Percentiles rank a stretch among this genome's conserved stretches.
These are phyloP conservation scores for Siphlonurus alternatus DNA, from an alignment of 2,888 invertebrate species.

Conservation along the genomic window DNA sequence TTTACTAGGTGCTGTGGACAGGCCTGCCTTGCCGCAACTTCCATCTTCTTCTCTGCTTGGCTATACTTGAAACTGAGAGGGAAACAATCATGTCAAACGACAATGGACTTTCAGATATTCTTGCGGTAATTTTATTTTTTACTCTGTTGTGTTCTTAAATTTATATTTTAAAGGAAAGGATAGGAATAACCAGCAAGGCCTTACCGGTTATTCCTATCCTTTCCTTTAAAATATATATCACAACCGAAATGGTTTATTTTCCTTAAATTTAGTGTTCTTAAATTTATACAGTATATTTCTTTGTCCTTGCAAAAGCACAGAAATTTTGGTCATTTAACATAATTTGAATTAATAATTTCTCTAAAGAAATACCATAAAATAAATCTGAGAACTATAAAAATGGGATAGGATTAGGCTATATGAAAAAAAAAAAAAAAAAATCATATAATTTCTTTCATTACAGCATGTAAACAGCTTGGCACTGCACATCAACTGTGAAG, in stretches of 20 bases:
- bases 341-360: background rate
- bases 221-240: too few species aligned
- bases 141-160: background rate
- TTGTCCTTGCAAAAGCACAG: too few species aligned
- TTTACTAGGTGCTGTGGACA: conserved; percentile 55
- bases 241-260: too few species aligned
- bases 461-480: conserved; percentile 94
- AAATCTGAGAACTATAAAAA: background rate
- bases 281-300: too few species aligned
- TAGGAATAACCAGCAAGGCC: too few species aligned
- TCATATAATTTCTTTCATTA: conserved; percentile 23
- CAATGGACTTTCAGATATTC: conserved; percentile 90
- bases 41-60: conserved; percentile 81
- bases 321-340: background rate
- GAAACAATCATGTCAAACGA: conserved; percentile 73
- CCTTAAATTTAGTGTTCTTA: too few species aligned
- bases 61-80: conserved; percentile 83
- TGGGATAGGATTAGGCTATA: background rate
- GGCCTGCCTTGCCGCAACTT: conserved; percentile 87
- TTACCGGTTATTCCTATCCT: too few species aligned
- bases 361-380: background rate
- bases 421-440: too few species aligned
- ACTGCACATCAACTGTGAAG: conserved; percentile 65
- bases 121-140: conserved; percentile 47
- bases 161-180: too few species aligned